Evolutionary conservation across 2,797 vertebrate species (phyloP), one percentile per base, ranked within the genome.

Genomic region (Poeciliopsis turneri): DNA sequence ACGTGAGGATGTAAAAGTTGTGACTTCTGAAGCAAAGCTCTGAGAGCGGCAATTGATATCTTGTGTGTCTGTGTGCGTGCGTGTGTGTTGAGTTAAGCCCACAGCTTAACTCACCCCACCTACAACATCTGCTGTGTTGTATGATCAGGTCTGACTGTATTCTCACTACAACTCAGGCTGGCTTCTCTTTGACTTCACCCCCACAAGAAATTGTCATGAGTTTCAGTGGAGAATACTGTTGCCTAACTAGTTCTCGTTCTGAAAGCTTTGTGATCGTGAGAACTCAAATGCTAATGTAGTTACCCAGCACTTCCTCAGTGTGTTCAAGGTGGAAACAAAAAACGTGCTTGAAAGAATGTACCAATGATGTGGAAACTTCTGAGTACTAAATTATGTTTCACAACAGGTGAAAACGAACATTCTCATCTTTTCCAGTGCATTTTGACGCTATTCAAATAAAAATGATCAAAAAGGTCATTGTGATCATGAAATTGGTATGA

Each of bases 141-240:
- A 55, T 59, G 84, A 86, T 90, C 89, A 84, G 74, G 70, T 88
- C 55, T 87, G 87, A 87, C 83, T 87, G 53, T 86, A 45, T 83
- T 87, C 80, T 88, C 41, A 86, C 87, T 88, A 82, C 90, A 88
- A 79, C 64, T 69, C 5, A 1, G 9, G 20, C 66, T 89, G 33
- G 20, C 47, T 77, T 51, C 66, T 79, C 76, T 81, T 74, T 57
- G 39, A 57, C 66, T 78, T 87, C 87, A 81, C 53, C 74, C 72
- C 84, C 70, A 45, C 75, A 90, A 82, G 64, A 82, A 73, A 46
- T 64, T 84, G 89, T 91, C 82, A 88, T 70, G 78, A 78, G 84
- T 92, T 91, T 92, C 86, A 71, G 81, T 78, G 81, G 81, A 76
- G 84, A 85, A 73, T 72, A 66, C 69, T 41, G 39, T 80, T 74